Evolutionary conservation across 2,797 vertebrate species (phyloP).

Genomic region (Natrix natrix): DNA sequence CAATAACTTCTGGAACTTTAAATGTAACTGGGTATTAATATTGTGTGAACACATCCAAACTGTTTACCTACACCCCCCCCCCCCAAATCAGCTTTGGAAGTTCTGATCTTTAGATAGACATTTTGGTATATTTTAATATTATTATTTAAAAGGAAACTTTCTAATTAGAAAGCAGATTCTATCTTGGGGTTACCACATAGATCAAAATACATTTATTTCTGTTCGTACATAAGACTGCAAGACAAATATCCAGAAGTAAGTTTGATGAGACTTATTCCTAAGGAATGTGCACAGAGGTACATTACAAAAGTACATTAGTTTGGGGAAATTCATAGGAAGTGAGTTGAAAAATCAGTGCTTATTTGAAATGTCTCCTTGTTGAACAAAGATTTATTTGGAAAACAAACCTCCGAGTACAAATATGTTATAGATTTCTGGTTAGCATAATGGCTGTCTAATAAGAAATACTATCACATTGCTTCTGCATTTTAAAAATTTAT

Average conservation of each 20-base stretch:
- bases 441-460: neutral
- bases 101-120: slow-evolving; percentile 20
- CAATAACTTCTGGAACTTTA: neutral
- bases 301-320: slow-evolving; percentile 30
- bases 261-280: neutral
- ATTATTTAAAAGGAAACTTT: slow-evolving; percentile 31
- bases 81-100: neutral
- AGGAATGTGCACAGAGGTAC: neutral
- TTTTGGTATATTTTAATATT: slow-evolving; percentile 17
- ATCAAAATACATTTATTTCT: slow-evolving; percentile 29
- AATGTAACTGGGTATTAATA: neutral
- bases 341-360: slow-evolving; percentile 53
- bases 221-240: slow-evolving; percentile 5
- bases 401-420: slow-evolving; percentile 60
- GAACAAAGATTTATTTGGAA: slow-evolving; percentile 60
- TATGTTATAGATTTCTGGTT: slow-evolving; percentile 39
- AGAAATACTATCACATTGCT: neutral
- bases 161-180: slow-evolving; percentile 30
- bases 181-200: slow-evolving; percentile 37
- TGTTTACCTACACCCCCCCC: neutral
- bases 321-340: slow-evolving; percentile 47
- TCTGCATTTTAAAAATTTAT: neutral
- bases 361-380: slow-evolving; percentile 54
- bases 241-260: neutral
- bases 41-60: neutral